These are phyloP conservation scores for Platycheirus albimanus DNA, from an alignment of 2,888 invertebrate species.

Conservation along the genomic window DNA sequence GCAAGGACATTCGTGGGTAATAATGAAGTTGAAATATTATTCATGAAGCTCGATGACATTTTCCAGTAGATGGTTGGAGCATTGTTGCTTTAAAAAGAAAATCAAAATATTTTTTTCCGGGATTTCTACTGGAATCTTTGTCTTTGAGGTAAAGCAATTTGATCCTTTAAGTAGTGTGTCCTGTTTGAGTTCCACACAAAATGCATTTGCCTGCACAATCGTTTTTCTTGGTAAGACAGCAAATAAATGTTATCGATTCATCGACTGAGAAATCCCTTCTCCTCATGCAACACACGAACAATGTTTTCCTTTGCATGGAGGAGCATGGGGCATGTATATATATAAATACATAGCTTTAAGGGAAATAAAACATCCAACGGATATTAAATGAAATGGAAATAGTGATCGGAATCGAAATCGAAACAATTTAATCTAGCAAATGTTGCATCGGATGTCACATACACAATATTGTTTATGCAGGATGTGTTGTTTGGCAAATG, in stretches of 20 bases:
- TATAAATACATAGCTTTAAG: neutral
- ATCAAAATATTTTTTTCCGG: too few relatives aligned
- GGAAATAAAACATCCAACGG: conserved; percentile 15
- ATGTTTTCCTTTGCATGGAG: neutral
- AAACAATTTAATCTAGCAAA: conserved; percentile 49
- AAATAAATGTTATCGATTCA: conserved; percentile 23
- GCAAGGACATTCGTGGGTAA: too few relatives aligned
- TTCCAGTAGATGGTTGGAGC: too few relatives aligned
- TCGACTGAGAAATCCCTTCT: neutral
- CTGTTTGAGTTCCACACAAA: conserved; percentile 11
- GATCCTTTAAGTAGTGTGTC: too few relatives aligned
- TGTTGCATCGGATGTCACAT: conserved; percentile 35
- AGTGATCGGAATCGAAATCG: too few relatives aligned
- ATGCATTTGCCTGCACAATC: conserved; percentile 20
- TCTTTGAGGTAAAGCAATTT: too few relatives aligned
- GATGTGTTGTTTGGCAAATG: conserved; percentile 38
- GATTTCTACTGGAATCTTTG: too few relatives aligned
- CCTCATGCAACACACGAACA: neutral
- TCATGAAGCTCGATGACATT: too few relatives aligned
- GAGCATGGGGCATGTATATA: too few relatives aligned
- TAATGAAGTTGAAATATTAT: too few relatives aligned
- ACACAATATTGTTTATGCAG: conserved; percentile 43
- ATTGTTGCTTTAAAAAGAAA: too few relatives aligned
- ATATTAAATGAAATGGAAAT: conserved; percentile 29
- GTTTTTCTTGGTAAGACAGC: conserved; percentile 16